Evolutionary conservation across 2,113 vertebrate genomes (phyloP), one percentile per base, ranked within the genome.

Genomic region (Zeus faber): DNA sequence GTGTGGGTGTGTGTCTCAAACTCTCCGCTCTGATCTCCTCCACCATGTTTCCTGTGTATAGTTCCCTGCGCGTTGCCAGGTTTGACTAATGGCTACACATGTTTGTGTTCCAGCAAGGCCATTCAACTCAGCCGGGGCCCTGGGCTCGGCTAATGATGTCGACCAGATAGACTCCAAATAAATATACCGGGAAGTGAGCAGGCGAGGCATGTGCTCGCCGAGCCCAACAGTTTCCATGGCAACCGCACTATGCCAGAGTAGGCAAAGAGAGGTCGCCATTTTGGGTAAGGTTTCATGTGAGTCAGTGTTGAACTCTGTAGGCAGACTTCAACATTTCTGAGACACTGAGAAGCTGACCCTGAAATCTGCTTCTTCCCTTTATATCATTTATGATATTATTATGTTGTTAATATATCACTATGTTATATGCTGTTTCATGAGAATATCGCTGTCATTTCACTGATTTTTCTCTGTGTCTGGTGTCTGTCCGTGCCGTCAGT

Each of bases 71-170:
- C 6, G 57, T 60, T 74, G 67, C 59, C 73, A 67, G 55, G 62
- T 63, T 50, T 79, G 71, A 74, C 62, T 69, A 67, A 74, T 61
- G 56, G 51, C 26, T 54, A 54, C 67, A 61, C 76, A 54, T 70
- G 73, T 72, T 67, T 68, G 61, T 63, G 43, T 70, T 69, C 47
- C 53, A n/a, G 35, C 50, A 23, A 45, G 70, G 51, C 70, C 55
- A 57, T 33, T 65, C 44, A 33, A 64, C 58, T 64, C 60, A 50
- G 55, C 54, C 37, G 46, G 53, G 58, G 31, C 39, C 20, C 25
- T 0, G 44, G 45, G 31, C 11, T 1, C 40, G 63, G 62, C 65
- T 73, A 77, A 31, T 66, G 24, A 60, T 39, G 46, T 47, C 21
- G 43, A 40, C 52, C 54, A 35, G 65, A 31, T 11, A 31, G 52